Evolutionary conservation across 2,888 invertebrate species (phyloP).

Genomic region (Lapara coniferarum): DNA sequence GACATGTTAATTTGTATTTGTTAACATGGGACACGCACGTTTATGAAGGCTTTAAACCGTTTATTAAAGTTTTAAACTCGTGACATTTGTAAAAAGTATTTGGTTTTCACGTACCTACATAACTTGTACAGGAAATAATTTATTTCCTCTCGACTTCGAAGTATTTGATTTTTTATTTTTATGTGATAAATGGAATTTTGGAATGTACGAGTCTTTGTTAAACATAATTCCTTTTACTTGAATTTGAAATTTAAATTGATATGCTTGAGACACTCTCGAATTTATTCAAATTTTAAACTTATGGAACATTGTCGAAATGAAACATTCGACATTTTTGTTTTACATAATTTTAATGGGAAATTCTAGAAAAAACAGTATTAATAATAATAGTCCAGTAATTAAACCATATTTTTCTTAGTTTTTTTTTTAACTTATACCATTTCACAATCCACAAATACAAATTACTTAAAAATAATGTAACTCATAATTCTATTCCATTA

Average conservation of each 20-base stretch:
- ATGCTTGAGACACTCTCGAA: background rate
- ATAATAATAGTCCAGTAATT: no score
- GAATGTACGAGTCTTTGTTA: background rate
- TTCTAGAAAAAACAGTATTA: no score
- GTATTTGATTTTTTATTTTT: background rate
- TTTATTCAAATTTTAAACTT: constrained; percentile 10
- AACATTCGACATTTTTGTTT: background rate
- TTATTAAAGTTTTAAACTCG: background rate
- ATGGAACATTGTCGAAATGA: background rate
- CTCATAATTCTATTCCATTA: background rate
- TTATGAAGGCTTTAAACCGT: background rate
- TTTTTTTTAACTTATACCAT: background rate
- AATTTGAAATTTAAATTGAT: background rate
- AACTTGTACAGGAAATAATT: background rate
- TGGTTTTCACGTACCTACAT: background rate
- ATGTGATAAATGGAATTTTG: background rate
- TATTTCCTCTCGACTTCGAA: background rate
- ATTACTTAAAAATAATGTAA: no score
- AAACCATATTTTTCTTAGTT: background rate
- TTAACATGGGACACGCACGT: background rate
- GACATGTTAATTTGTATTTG: constrained; percentile 11
- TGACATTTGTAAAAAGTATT: background rate
- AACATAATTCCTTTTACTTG: background rate
- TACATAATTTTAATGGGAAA: background rate
- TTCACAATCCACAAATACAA: background rate